Percentiles rank a stretch among this genome's conserved stretches.
These are phyloP conservation scores for Nasonia giraulti DNA, from an alignment of 1,140 invertebrate genomes.

Conservation along the genomic window DNA sequence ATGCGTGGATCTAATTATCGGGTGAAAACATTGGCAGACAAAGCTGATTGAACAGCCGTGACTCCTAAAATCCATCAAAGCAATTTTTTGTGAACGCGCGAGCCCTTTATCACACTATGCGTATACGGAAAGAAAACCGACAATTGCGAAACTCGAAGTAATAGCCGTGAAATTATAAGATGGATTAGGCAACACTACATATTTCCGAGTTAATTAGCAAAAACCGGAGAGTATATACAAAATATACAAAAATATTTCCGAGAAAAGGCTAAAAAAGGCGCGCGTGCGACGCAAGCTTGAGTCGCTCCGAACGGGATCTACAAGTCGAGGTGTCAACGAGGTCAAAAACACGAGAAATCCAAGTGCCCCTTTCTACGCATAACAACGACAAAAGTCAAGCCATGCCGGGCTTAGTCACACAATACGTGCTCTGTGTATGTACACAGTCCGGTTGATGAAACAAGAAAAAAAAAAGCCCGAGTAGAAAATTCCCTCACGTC, in stretches of 20 bases:
- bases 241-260: neutral
- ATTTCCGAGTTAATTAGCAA: neutral
- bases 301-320: neutral
- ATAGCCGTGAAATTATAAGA: neutral
- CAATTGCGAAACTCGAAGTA: neutral
- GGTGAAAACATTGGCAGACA: neutral
- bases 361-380: neutral
- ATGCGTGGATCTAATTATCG: neutral
- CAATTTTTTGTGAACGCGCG: too few relatives aligned
- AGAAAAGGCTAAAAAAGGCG: neutral
- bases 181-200: too few relatives aligned
- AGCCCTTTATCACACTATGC: too few relatives aligned
- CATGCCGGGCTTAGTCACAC: neutral
- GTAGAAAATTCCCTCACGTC: slow-evolving; percentile 48
- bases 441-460: neutral
- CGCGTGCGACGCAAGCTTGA: neutral
- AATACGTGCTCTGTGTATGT: neutral
- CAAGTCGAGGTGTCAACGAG: slow-evolving; percentile 1
- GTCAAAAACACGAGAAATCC: slow-evolving; percentile 24
- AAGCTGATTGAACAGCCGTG: too few relatives aligned
- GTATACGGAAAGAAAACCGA: neutral
- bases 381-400: slow-evolving; percentile 13
- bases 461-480: slow-evolving; percentile 6
- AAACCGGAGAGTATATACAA: neutral
- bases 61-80: too few relatives aligned